Evolutionary conservation across 2,113 vertebrate species (phyloP).

Genomic region (Lagopus muta): DNA sequence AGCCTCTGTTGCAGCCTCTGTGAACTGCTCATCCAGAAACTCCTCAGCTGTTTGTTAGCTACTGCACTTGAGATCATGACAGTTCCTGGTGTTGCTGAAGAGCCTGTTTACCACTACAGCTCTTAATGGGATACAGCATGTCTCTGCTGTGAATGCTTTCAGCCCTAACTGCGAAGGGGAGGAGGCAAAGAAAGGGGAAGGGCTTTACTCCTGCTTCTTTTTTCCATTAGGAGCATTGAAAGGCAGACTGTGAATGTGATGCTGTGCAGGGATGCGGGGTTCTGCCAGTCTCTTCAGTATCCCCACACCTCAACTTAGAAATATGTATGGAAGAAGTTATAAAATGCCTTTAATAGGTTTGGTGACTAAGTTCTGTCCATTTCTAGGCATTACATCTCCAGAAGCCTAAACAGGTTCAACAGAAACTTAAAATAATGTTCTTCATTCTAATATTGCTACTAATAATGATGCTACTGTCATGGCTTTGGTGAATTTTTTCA

Average conservation of each 20-base stretch:
- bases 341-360: neutral
- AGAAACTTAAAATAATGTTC: neutral
- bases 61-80: conserved; percentile 39
- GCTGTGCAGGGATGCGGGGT: neutral
- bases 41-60: conserved; percentile 21
- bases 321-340: neutral
- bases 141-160: conserved; percentile 16
- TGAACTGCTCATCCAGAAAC: conserved; percentile 56
- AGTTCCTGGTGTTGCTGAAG: conserved; percentile 39
- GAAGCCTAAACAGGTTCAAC: neutral
- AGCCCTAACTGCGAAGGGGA: neutral
- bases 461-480: fast-evolving
- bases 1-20: neutral
- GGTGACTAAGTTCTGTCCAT: neutral
- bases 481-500: neutral
- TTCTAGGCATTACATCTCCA: neutral
- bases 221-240: neutral
- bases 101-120: conserved; percentile 28
- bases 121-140: conserved; percentile 36
- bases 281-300: neutral
- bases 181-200: neutral
- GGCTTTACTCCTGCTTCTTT: neutral
- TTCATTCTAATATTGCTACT: neutral
- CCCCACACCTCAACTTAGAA: neutral
- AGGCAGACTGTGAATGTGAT: neutral